A percentile compares a stretch with the other conserved stretches of the same genome.
These are phyloP conservation scores for Thelaira solivaga DNA, from an alignment of 2,888 invertebrate species.

Conservation along the genomic window DNA sequence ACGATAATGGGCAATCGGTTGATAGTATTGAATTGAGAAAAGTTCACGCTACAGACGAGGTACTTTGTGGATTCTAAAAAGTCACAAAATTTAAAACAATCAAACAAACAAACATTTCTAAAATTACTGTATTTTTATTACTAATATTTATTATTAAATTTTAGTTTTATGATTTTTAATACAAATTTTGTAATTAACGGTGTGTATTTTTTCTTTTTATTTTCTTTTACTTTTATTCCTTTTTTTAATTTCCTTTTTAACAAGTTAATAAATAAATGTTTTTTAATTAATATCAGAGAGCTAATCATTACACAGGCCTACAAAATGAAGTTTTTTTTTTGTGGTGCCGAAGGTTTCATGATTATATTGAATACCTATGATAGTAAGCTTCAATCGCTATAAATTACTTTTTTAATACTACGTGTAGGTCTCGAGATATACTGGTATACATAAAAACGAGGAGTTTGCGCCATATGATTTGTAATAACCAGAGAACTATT, in stretches of 20 bases:
- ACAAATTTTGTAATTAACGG: slow-evolving; percentile 34
- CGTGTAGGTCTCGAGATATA: too few relatives aligned
- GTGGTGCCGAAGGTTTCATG: too few relatives aligned
- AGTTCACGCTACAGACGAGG: slow-evolving; percentile 78
- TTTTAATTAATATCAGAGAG: too few relatives aligned
- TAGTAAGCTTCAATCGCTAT: too few relatives aligned
- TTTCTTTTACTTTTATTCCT: background rate
- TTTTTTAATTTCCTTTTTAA: slow-evolving; percentile 18
- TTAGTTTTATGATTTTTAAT: slow-evolving; percentile 16
- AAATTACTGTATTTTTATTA: slow-evolving; percentile 62
- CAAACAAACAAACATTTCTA: slow-evolving; percentile 56
- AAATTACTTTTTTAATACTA: too few relatives aligned
- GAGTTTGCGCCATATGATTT: too few relatives aligned
- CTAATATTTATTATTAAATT: slow-evolving; percentile 26
- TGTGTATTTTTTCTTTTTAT: slow-evolving; percentile 33
- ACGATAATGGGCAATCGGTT: slow-evolving; percentile 78
- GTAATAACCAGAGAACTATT: too few relatives aligned
- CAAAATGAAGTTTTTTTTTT: too few relatives aligned
- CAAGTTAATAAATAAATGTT: slow-evolving; percentile 64
- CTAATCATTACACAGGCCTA: too few relatives aligned
- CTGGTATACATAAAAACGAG: too few relatives aligned
- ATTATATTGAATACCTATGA: too few relatives aligned
- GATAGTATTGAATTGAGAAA: slow-evolving; percentile 78
- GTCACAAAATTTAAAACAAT: slow-evolving; percentile 52
- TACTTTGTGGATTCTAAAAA: slow-evolving; percentile 76